Evolutionary conservation across 2,888 invertebrate species (phyloP).

Genomic region (Lissocephala sabroskyi): DNA sequence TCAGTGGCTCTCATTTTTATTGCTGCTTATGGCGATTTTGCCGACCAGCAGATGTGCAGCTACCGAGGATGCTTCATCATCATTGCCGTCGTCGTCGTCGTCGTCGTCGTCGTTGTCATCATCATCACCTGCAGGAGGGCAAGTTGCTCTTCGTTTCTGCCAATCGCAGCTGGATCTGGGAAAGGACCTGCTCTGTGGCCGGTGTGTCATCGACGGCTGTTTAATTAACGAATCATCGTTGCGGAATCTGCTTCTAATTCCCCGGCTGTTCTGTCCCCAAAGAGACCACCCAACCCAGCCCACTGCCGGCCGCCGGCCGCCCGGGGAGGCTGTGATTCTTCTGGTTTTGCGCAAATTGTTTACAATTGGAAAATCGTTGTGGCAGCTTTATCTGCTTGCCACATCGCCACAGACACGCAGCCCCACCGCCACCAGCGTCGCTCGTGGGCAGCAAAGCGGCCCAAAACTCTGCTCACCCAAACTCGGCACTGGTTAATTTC

Average conservation of each 20-base stretch:
- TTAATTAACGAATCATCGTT: conserved; percentile 54
- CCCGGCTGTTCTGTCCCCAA: conserved; percentile 11
- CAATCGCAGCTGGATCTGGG: conserved; percentile 2
- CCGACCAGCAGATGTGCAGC: not conserved
- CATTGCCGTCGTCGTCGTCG: conserved; percentile 17
- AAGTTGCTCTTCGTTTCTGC: too few species aligned
- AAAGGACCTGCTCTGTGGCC: conserved; percentile 15
- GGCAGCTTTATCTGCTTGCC: conserved; percentile 39
- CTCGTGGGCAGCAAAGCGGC: not conserved
- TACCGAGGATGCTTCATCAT: not conserved
- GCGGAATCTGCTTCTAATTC: conserved; percentile 35
- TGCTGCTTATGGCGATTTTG: not conserved
- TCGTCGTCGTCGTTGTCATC: conserved; percentile 24
- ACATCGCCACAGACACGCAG: conserved; percentile 56
- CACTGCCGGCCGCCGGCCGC: not conserved
- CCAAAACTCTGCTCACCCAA: not conserved
- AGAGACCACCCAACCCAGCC: not conserved
- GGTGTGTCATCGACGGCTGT: too few species aligned
- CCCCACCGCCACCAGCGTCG: conserved; percentile 40
- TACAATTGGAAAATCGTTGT: conserved; percentile 51
- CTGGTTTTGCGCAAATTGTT: conserved; percentile 44
- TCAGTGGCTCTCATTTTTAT: not conserved
- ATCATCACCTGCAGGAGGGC: conserved; percentile 2
- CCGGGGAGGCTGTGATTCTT: conserved; percentile 1
- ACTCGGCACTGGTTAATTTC: conserved; percentile 30